These are phyloP conservation scores for Scaptomyza montana DNA, from an alignment of 1,140 invertebrate species.

Conservation along the genomic window DNA sequence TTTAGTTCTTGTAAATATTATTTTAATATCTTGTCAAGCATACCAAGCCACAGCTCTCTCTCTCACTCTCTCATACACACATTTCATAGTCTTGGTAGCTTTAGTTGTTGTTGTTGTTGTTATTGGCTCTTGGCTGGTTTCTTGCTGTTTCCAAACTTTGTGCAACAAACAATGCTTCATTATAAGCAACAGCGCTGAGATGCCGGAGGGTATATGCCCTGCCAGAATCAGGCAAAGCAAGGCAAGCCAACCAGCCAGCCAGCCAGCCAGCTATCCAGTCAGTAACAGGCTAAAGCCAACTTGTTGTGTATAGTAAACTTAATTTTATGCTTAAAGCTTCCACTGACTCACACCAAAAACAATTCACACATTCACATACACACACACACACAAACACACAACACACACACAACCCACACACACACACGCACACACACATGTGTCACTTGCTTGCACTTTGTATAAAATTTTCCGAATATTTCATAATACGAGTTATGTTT, in stretches of 20 bases:
- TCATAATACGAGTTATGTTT: constrained; percentile 74
- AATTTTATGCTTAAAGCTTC: constrained; percentile 64
- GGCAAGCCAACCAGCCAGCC: constrained; percentile 14
- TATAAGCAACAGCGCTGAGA: constrained; percentile 65
- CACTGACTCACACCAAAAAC: constrained; percentile 30
- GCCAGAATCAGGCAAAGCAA: constrained; percentile 53
- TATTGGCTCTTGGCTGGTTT: constrained; percentile 35
- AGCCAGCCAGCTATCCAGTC: constrained; percentile 10
- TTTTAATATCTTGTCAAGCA: constrained; percentile 70
- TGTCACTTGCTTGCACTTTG: constrained; percentile 73
- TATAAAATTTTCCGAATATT: constrained; percentile 79
- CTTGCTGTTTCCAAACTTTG: constrained; percentile 75
- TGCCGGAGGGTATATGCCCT: constrained; percentile 75
- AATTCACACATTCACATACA: background rate
- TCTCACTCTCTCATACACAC: background rate
- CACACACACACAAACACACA: constrained; percentile 20
- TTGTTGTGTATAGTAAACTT: constrained; percentile 76
- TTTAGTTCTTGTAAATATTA: constrained; percentile 69
- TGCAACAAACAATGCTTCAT: constrained; percentile 78
- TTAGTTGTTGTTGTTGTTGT: constrained; percentile 32
- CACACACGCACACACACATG: constrained; percentile 25
- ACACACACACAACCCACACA: background rate
- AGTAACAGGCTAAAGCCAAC: constrained; percentile 45
- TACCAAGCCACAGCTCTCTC: background rate
- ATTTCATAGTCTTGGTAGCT: constrained; percentile 36